Percentiles rank a stretch among this genome's conserved stretches.
phyloP scores from a whole-genome alignment of 2,797 vertebrate species.

The Rhyacichthys aspro region DNA sequence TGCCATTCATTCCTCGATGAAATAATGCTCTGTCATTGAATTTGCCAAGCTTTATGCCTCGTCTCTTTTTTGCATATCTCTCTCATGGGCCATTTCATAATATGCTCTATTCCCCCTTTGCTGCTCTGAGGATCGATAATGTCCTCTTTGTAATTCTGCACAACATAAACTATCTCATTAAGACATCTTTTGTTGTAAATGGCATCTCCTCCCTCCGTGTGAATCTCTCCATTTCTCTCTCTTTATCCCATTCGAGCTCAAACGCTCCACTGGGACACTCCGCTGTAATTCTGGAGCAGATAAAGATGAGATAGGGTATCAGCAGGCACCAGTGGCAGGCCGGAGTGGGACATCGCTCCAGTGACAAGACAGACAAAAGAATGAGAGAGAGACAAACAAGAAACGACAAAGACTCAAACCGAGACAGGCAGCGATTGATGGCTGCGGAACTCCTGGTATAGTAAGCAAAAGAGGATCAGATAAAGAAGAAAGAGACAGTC shows the following conservation, averaged over 20 bases:
- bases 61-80: conserved; percentile 1
- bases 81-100: conserved; percentile 22
- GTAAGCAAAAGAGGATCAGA: conserved; percentile 53
- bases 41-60: conserved; percentile 17
- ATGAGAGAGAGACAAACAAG: conserved; percentile 18
- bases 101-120: conserved; percentile 19
- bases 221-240: conserved; percentile 39
- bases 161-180: conserved; percentile 65
- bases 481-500: conserved; percentile 41
- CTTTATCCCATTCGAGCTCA: conserved; percentile 44
- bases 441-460: conserved; percentile 39
- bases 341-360: conserved; percentile 37
- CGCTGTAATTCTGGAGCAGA: conserved; percentile 67
- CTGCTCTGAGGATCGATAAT: conserved; percentile 32
- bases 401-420: conserved; percentile 29
- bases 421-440: conserved; percentile 52
- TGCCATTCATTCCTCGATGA: conserved; percentile 8
- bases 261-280: conserved; percentile 51
- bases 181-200: conserved; percentile 56
- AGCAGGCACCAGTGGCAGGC: conserved; percentile 54
- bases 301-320: conserved; percentile 66
- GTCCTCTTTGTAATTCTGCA: conserved; percentile 27
- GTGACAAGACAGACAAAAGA: conserved; percentile 36
- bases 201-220: conserved; percentile 42
- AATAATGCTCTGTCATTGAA: not conserved